phyloP scores from a whole-genome alignment of 2,797 vertebrate genomes.

The Bradypodion ventrale region DNA sequence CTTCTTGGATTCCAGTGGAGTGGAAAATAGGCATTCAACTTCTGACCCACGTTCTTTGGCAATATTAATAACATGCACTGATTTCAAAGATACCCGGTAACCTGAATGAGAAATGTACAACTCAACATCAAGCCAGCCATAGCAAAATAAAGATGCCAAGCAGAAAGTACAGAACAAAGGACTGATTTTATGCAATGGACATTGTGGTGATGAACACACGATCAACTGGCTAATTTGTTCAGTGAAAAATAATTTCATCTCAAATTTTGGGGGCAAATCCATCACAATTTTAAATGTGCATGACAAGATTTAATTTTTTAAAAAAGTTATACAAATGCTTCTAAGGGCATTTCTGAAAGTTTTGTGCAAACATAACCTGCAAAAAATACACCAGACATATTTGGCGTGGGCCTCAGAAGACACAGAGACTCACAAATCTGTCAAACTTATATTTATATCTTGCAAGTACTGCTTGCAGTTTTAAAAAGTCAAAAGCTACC shows the following conservation, averaged over 20 bases:
- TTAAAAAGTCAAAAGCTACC: slow-evolving; percentile 10
- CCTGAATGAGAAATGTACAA: background rate
- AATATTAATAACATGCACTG: slow-evolving; percentile 27
- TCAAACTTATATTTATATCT: background rate
- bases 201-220: background rate
- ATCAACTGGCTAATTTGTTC: slow-evolving; percentile 6
- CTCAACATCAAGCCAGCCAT: slow-evolving; percentile 4
- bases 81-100: slow-evolving; percentile 39
- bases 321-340: background rate
- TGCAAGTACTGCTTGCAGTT: background rate
- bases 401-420: background rate
- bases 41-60: slow-evolving; percentile 41
- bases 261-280: background rate
- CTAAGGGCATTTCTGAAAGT: background rate
- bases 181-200: background rate
- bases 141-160: background rate
- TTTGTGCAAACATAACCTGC: background rate
- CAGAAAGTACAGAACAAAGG: background rate
- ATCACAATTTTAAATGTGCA: background rate
- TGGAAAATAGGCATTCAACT: slow-evolving; percentile 59
- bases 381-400: background rate
- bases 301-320: background rate
- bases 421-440: slow-evolving; percentile 30
- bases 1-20: slow-evolving; percentile 36
- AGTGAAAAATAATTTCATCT: slow-evolving; percentile 35